Conservation (phyloP, 2,888 invertebrate genomes). For the Parnassius mnemosyne region DNA sequence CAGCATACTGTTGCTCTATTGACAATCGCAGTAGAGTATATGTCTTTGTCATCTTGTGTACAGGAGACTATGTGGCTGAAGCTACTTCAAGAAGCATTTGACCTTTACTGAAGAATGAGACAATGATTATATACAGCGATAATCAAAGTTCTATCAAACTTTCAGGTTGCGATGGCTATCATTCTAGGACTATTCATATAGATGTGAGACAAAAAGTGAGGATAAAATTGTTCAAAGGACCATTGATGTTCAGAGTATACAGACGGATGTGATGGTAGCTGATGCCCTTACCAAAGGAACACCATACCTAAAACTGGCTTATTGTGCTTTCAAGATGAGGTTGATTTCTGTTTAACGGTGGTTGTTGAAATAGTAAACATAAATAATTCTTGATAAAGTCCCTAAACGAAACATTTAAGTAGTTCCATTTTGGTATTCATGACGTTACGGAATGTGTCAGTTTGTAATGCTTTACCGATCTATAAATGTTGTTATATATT, state of each 20-base stretch:
- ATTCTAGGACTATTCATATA: slow-evolving; percentile 27
- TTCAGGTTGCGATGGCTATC: slow-evolving; percentile 16
- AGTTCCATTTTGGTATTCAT: too few relatives aligned
- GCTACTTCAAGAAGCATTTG: slow-evolving; percentile 29
- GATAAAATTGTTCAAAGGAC: slow-evolving; percentile 19
- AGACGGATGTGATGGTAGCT: slow-evolving; percentile 11
- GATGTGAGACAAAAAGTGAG: slow-evolving; percentile 29
- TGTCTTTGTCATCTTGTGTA: slow-evolving; percentile 33
- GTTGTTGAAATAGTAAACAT: too few relatives aligned
- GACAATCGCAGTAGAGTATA: slow-evolving; percentile 37
- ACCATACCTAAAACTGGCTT: too few relatives aligned
- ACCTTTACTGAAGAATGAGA: slow-evolving; percentile 9
- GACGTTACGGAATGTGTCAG: too few relatives aligned
- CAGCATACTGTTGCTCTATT: slow-evolving; percentile 35
- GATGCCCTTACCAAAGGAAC: slow-evolving; percentile 32
- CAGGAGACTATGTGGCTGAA: slow-evolving; percentile 35
- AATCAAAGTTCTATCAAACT: slow-evolving; percentile 21
- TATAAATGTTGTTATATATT: too few relatives aligned
- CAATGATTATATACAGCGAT: slow-evolving; percentile 20
- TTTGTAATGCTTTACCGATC: too few relatives aligned
- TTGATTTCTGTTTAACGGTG: too few relatives aligned
- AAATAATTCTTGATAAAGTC: too few relatives aligned
- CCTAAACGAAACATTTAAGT: too few relatives aligned
- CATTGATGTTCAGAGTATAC: slow-evolving; percentile 26
- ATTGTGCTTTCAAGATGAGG: too few relatives aligned